Evolutionary conservation across 1,140 invertebrate species (phyloP).

Genomic region (Saccostrea echinata): DNA sequence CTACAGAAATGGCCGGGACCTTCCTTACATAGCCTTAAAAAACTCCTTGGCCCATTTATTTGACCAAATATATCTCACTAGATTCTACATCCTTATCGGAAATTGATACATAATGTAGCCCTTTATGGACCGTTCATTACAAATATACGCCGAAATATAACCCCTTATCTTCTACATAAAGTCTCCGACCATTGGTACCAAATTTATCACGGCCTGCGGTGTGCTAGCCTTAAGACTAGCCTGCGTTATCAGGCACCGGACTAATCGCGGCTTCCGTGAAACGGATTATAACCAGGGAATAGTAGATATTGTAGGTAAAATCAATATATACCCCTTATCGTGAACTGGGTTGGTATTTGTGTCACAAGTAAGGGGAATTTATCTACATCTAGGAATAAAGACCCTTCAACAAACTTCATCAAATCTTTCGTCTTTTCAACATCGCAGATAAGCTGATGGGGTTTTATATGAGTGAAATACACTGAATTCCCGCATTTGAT

Average conservation of each 20-base stretch:
- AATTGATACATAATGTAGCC: slow-evolving; percentile 24
- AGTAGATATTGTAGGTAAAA: slow-evolving; percentile 28
- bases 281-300: slow-evolving; percentile 6
- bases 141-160: slow-evolving; percentile 5
- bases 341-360: slow-evolving; percentile 19
- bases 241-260: not conserved
- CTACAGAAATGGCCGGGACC: no score
- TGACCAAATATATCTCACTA: slow-evolving; percentile 10
- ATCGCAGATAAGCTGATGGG: not conserved
- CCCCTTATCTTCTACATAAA: not conserved
- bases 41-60: not conserved
- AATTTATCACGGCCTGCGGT: not conserved
- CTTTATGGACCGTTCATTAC: slow-evolving; percentile 13
- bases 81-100: not conserved
- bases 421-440: slow-evolving; percentile 19
- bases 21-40: not conserved
- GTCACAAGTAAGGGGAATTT: not conserved
- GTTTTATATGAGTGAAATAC: slow-evolving; percentile 13
- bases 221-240: not conserved
- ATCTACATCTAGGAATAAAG: not conserved
- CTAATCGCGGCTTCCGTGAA: slow-evolving; percentile 21
- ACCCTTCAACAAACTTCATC: slow-evolving; percentile 6
- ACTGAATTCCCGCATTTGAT: slow-evolving; percentile 22
- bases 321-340: slow-evolving; percentile 16
- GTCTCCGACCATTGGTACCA: not conserved